Conservation (phyloP, 1,140 invertebrate genomes). For the Eumeta japonica region DNA sequence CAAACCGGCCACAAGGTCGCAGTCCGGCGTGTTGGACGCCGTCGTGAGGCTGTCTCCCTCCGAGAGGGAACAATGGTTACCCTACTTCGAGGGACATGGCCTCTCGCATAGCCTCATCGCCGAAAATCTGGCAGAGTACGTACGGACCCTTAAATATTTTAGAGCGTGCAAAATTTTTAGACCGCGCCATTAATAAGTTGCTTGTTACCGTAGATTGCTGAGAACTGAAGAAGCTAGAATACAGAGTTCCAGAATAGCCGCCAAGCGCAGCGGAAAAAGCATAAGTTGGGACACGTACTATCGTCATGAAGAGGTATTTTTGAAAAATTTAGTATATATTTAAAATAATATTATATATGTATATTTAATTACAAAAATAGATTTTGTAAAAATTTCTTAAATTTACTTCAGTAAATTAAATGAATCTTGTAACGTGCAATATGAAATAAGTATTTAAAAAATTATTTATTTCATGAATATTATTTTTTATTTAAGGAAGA, state of each 20-base stretch:
- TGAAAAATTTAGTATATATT: too few species aligned
- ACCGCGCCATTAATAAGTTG: too few species aligned
- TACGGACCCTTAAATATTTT: slow-evolving; percentile 2
- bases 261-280: slow-evolving; percentile 19
- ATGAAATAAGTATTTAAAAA: too few species aligned
- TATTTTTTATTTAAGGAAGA: too few species aligned
- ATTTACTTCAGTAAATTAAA: too few species aligned
- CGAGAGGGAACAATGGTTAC: slow-evolving; percentile 30
- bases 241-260: slow-evolving; percentile 11
- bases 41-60: slow-evolving; percentile 34
- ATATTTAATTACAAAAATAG: slow-evolving; percentile 2
- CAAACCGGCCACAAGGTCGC: slow-evolving; percentile 22
- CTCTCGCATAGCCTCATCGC: slow-evolving; percentile 30
- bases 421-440: too few species aligned
- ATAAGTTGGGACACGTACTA: slow-evolving; percentile 39
- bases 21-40: slow-evolving; percentile 28
- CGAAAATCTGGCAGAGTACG: slow-evolving; percentile 43
- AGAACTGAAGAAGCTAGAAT: background rate
- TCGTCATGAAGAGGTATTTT: slow-evolving; percentile 31
- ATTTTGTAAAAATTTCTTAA: too few species aligned
- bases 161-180: too few species aligned
- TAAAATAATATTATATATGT: slow-evolving; percentile 1
- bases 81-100: slow-evolving; percentile 25
- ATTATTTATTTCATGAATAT: too few species aligned
- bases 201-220: too few species aligned